Percentiles rank a stretch among this genome's conserved stretches.
Conservation (phyloP, 2,113 vertebrate genomes). For the Pelecanoides urinatrix region DNA sequence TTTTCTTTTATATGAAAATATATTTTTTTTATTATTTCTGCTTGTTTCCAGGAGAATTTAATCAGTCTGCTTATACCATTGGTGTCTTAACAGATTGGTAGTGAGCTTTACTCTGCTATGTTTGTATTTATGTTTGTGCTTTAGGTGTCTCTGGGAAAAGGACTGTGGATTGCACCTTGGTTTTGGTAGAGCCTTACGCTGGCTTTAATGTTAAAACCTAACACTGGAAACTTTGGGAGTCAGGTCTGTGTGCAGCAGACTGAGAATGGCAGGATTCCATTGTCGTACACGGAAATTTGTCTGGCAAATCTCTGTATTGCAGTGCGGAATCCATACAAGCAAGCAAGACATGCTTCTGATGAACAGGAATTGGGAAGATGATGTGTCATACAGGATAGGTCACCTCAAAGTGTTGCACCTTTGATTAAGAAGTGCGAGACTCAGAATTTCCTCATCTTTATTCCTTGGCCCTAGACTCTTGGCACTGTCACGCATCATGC, state of each 20-base stretch:
- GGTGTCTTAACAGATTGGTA: rapidly evolving
- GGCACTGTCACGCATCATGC: rapidly evolving
- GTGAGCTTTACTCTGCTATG: neutral
- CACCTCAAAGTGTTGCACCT: neutral
- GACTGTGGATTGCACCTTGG: neutral
- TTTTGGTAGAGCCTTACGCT: neutral
- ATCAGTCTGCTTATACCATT: rapidly evolving
- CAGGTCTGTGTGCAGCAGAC: neutral
- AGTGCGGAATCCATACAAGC: neutral
- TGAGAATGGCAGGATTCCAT: neutral
- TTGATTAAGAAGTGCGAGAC: neutral
- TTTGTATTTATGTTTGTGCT: neutral
- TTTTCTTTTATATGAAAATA: neutral
- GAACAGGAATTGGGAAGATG: neutral
- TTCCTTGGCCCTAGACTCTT: neutral
- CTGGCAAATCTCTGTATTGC: neutral
- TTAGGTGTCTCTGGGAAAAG: neutral
- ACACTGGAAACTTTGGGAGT: neutral
- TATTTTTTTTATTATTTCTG: neutral
- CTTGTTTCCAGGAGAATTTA: neutral
- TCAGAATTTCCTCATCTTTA: neutral
- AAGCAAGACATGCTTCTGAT: neutral
- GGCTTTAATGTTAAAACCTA: neutral
- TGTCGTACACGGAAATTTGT: neutral
- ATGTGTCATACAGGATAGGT: neutral